Evolutionary conservation across 2,113 vertebrate genomes (phyloP), one percentile per base, ranked within the genome.

Genomic region (Amphilophus citrinellus): DNA sequence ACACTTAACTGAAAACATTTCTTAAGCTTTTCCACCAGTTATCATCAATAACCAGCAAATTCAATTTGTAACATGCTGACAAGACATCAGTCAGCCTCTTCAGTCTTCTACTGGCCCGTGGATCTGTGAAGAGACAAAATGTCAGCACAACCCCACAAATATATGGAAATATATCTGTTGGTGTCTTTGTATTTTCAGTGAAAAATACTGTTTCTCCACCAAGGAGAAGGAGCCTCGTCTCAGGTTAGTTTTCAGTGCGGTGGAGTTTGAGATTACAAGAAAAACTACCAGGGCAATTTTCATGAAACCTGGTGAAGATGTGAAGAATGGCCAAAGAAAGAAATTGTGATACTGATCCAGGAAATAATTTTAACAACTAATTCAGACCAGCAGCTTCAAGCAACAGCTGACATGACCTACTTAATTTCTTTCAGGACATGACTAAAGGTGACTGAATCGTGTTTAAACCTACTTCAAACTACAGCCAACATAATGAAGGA

Each of bases 71-170:
- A 75, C 59, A 77, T 4, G 14, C 11, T 44, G 27, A 77, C 10
- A 56, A 42, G 32, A 61, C 4, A n/a, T 60, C 60, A 35, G 1
- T 15, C 0, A 10, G n/a, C 17, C 14, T 79, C 61, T 76, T 93
- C 68, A 93, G 81, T 91, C 93, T 6, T 93, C 90, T 44, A 94
- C 80, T 27, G 92, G 84, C 13, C 90, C 88, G 5, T 94, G 92
- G 57, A 94, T 92, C 94, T 94, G 87, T 77, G 35, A 92, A 87
- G n/a, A 81, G 2, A 89, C 20, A 73, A 63, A 82, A 77, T 61
- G 66, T 78, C 14, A 85, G 10, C 1, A 1, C 10, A 20, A 15
- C 44, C 10, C 14, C 58, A 22, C 27, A 85, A 62, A 42, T 73
- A 73, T 53, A 18, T 73, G 27, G 30, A 73, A 73, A 53, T 0